Base-by-base conservation (phyloP, 2,797 vertebrate species). In the Distichodus sexfasciatus region DNA sequence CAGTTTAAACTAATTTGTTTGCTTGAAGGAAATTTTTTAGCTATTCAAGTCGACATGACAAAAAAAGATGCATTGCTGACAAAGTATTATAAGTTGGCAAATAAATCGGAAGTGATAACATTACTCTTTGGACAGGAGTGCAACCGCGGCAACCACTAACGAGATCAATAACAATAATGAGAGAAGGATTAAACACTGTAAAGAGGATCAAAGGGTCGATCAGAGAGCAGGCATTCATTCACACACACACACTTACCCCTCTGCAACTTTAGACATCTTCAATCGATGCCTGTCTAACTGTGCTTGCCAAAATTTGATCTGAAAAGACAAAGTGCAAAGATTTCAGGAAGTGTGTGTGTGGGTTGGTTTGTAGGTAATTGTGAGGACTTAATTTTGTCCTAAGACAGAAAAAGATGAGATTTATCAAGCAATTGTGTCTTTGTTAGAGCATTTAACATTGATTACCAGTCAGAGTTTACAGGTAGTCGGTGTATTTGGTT, bases 221-320 rank as follows among this genome's bases (percentile, higher is more conserved):
- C 41, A 44, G 71, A 78, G 82, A 81, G 86, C 71, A 76, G 80
- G 23, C 50, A 47, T 83, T 83, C 73, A 82, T 14, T 31, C 36
- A 41, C 48, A 66, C 31, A 41, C 50, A 50, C 83, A 82, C 74
- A 81, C 93, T 78, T 90, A 98, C 96, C 95, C 96, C 84, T 98
- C 96, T 69, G 96, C 96, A 87, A 98, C 96, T 92, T 98, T 98
- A 83, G 96, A 98, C 96, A 98, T 98, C 94, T 98, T 98, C 94
- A 98, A 94, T 88, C 95, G 93, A 91, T 98, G 96, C 71, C 94
- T 91, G 76, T 97, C 96, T 92, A 98, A 93, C 87, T 98, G 96
- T 87, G 94, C 90, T 92, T 97, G 96, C 94, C 94, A 94, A 90
- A 95, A 95, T 85, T 94, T 95, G 90, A 98, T 98, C 96, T 98